Conservation (phyloP, 2,113 vertebrate species). For the Ornithorhynchus anatinus region DNA sequence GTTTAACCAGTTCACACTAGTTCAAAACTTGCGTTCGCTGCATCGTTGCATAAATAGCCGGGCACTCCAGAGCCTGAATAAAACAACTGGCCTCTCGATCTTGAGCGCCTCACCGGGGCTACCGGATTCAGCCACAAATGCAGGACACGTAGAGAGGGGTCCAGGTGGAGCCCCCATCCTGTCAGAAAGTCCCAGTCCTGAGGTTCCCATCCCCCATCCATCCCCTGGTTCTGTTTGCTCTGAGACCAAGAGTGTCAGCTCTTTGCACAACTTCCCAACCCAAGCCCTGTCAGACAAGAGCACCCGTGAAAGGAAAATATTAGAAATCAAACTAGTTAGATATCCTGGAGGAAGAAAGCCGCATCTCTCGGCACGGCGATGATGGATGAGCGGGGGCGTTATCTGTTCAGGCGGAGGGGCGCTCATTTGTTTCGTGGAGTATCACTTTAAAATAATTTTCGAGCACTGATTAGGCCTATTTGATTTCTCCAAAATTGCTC, state of each 20-base stretch:
- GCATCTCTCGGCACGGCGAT: constrained; percentile 20
- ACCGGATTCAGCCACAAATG: too few relatives aligned
- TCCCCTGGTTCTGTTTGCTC: constrained; percentile 66
- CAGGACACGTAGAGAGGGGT: too few relatives aligned
- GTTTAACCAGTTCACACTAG: too few relatives aligned
- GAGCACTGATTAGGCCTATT: constrained; percentile 26
- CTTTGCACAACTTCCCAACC: constrained; percentile 68
- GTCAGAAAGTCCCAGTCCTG: too few relatives aligned
- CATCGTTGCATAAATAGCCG: too few relatives aligned
- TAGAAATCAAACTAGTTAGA: constrained; percentile 52
- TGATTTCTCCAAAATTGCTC: constrained; percentile 25
- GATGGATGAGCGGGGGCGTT: constrained; percentile 27
- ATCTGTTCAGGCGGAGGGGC: constrained; percentile 1
- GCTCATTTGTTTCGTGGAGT: background rate
- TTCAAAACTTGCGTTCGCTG: too few relatives aligned
- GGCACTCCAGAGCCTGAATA: too few relatives aligned
- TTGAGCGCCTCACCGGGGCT: too few relatives aligned
- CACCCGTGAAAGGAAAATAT: constrained; percentile 64
- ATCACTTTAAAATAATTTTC: constrained; percentile 44
- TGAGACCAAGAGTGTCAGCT: constrained; percentile 53
- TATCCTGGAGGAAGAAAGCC: constrained; percentile 35
- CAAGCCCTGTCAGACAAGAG: constrained; percentile 58
- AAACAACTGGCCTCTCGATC: too few relatives aligned
- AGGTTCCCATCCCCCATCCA: too few relatives aligned
- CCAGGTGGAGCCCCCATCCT: too few relatives aligned